These are phyloP conservation scores for Macaca fascicularis DNA, from an alignment of 2,113 vertebrate genomes.

Conservation along the genomic window T2T-MFA8v1.1 NC_088379.1:41045501-41046000, in stretches of 20 bases:
- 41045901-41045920: constrained; percentile 66
- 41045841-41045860: constrained; percentile 74
- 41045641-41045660: constrained; percentile 77
- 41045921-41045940: constrained; percentile 72
- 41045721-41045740: constrained; percentile 19
- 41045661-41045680: constrained; percentile 77
- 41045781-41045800: constrained; percentile 59
- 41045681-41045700: constrained; percentile 77
- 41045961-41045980: constrained; percentile 72
- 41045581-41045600: neutral
- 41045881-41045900: constrained; percentile 74
- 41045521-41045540: constrained; percentile 67
- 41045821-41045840: constrained; percentile 78
- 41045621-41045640: constrained; percentile 72
- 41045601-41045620: constrained; percentile 82
- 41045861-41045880: constrained; percentile 75
- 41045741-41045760: constrained; percentile 56
- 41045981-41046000: constrained; percentile 79
- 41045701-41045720: constrained; percentile 65
- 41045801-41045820: constrained; percentile 46
- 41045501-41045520: constrained; percentile 75
- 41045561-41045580: neutral
- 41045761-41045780: constrained; percentile 79
- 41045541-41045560: constrained; percentile 68
- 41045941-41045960: constrained; percentile 70